Conservation (phyloP, 1,140 invertebrate species). For the Atta cephalotes region DNA sequence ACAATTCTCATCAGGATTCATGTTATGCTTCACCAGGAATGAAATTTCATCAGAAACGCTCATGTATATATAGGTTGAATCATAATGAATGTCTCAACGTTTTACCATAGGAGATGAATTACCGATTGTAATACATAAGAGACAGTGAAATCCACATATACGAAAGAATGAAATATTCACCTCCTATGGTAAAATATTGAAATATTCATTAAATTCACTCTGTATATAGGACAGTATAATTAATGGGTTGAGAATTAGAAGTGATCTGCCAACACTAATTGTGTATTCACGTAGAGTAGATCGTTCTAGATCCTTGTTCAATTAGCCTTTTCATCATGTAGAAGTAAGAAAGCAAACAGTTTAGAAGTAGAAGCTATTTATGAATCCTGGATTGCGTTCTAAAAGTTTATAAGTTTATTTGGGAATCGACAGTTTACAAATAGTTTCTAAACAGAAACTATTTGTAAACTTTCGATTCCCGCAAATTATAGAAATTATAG, state of each 20-base stretch:
- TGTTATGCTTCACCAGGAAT: slow-evolving; percentile 32
- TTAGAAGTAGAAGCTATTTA: slow-evolving; percentile 9
- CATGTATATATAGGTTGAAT: not conserved
- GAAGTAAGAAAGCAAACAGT: slow-evolving; percentile 29
- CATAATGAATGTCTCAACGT: no score
- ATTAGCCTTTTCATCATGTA: not conserved
- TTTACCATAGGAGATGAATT: no score
- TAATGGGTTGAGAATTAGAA: slow-evolving; percentile 37
- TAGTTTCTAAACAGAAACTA: no score
- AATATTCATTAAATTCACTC: no score
- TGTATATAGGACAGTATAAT: not conserved
- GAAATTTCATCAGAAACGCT: slow-evolving; percentile 16
- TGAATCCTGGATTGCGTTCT: not conserved
- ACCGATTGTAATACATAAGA: no score
- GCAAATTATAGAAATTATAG: not conserved
- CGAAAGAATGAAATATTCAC: no score
- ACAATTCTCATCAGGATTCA: slow-evolving; percentile 12
- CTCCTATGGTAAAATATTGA: no score
- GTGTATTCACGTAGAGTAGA: not conserved
- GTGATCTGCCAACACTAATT: slow-evolving; percentile 28
- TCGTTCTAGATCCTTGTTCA: not conserved
- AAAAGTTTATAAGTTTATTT: not conserved
- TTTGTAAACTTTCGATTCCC: no score
- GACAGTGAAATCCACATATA: no score
- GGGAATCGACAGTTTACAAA: no score